Percentiles rank a stretch among this genome's conserved stretches.
Conservation (phyloP, 2,797 vertebrate genomes). For the Momotus momota region DNA sequence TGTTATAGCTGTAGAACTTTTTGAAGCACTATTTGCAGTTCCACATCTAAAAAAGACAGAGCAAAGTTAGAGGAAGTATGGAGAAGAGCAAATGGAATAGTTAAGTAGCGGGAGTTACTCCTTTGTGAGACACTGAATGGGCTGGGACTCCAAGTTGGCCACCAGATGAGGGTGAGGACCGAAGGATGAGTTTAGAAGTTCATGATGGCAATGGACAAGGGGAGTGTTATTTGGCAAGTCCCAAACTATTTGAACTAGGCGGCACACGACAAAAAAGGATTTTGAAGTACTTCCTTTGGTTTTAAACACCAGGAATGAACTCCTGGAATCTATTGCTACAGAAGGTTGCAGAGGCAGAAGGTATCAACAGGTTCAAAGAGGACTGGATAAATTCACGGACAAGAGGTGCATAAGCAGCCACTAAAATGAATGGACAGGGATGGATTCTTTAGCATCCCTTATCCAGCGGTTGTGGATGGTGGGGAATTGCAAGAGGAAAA, state of each 20-base stretch:
- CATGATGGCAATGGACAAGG: not conserved
- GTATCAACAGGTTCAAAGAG: not conserved
- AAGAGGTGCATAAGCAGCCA: not conserved
- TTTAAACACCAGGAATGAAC: not conserved
- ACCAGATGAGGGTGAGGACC: not conserved
- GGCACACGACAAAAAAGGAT: not conserved
- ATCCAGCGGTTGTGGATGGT: not conserved
- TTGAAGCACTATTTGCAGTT: not conserved
- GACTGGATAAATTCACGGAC: not conserved
- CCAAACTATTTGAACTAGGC: not conserved
- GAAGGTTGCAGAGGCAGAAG: not conserved
- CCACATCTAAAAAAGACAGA: not conserved
- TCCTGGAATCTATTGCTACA: not conserved
- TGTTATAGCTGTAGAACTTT: not conserved
- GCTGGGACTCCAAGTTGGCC: not conserved
- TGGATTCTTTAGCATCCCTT: not conserved
- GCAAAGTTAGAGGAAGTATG: not conserved
- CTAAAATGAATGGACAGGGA: not conserved
- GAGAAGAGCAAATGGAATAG: not conserved
- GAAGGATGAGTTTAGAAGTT: not conserved
- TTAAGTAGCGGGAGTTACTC: not conserved
- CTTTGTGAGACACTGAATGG: not conserved
- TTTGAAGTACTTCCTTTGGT: not conserved
- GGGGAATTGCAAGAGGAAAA: not conserved
- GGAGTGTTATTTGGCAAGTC: not conserved